Conservation (phyloP, 2,797 vertebrate genomes). For the Anabacerthia variegaticeps region DNA sequence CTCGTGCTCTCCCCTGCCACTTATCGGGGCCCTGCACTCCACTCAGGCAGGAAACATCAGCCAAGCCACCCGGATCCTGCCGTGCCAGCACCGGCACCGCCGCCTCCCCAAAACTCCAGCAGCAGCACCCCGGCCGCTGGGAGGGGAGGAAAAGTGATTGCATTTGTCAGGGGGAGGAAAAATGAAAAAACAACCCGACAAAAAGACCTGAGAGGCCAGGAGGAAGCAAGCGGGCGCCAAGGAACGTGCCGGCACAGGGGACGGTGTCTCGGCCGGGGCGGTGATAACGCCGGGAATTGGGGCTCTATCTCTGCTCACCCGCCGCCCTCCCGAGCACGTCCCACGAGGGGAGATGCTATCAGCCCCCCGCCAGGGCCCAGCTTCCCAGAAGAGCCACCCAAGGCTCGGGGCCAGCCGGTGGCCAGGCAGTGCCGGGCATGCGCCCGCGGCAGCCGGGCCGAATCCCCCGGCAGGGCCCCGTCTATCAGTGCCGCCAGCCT, state of each 20-base stretch:
- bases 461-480: conserved; percentile 82
- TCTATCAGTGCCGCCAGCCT: conserved; percentile 91
- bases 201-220: neutral
- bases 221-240: neutral
- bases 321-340: neutral
- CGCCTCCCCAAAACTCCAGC: neutral
- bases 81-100: neutral
- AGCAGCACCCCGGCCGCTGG: neutral
- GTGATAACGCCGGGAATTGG: conserved; percentile 5
- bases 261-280: neutral
- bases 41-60: conserved; percentile 58
- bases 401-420: neutral
- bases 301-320: conserved; percentile 56
- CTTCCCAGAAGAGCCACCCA: conserved; percentile 3
- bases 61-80: neutral
- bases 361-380: neutral
- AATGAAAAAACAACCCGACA: neutral
- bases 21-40: conserved; percentile 44
- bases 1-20: neutral
- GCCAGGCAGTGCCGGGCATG: neutral
- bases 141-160: conserved; percentile 3
- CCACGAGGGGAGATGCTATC: conserved; percentile 51
- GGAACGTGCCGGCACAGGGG: neutral
- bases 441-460: neutral
- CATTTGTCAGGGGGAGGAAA: neutral